Conservation (phyloP, 2,113 vertebrate species). For the Channa maculata region DNA sequence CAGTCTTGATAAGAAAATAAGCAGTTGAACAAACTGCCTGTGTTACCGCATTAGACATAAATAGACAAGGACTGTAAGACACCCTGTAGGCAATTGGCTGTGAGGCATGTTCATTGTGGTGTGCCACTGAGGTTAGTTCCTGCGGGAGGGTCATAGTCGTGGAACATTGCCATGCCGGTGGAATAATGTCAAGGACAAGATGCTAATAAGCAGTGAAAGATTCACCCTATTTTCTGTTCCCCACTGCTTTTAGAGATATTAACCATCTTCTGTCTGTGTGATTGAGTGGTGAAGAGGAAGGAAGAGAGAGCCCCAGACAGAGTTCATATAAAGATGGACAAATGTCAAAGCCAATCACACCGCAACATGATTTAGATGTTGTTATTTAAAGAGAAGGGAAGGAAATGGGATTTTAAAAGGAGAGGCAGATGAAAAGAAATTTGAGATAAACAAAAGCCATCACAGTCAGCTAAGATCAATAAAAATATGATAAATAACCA, state of each 20-base stretch:
- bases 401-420: not conserved
- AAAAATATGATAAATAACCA: not conserved
- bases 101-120: constrained; percentile 47
- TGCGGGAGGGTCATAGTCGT: constrained; percentile 52
- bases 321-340: constrained; percentile 15
- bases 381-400: not conserved
- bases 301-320: constrained; percentile 1
- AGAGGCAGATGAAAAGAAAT: not conserved
- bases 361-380: not conserved
- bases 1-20: constrained; percentile 27
- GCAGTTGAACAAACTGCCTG: constrained; percentile 39
- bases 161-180: constrained; percentile 35
- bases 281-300: constrained; percentile 16
- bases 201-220: constrained; percentile 55
- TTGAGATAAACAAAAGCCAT: not conserved
- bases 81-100: constrained; percentile 52
- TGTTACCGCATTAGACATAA: constrained; percentile 53
- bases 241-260: constrained; percentile 45
- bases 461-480: not conserved
- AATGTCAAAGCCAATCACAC: constrained; percentile 23
- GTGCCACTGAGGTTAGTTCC: constrained; percentile 37
- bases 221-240: constrained; percentile 46
- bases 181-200: constrained; percentile 70
- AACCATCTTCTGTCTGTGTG: constrained; percentile 54
- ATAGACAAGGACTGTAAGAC: constrained; percentile 41